These are phyloP conservation scores for Theristicus caerulescens DNA, from an alignment of 2,113 vertebrate genomes.

Conservation along the genomic window DNA sequence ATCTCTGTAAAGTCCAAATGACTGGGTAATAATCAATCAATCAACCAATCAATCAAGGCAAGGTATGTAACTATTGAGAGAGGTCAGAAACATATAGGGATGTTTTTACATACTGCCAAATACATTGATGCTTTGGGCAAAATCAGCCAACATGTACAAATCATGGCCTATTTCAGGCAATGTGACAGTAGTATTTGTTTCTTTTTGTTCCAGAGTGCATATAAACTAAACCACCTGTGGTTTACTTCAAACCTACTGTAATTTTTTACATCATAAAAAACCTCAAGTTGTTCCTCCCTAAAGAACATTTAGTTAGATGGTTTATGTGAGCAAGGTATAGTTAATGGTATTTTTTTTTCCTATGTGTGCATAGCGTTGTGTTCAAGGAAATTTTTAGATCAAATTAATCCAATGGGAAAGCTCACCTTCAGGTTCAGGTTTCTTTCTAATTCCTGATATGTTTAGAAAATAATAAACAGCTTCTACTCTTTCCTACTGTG, in stretches of 20 bases:
- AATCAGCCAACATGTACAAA: not conserved
- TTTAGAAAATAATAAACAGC: not conserved
- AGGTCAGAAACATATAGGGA: not conserved
- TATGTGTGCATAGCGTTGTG: not conserved
- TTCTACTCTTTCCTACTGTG: not conserved
- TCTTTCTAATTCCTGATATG: not conserved
- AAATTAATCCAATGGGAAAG: not conserved
- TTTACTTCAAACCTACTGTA: not conserved
- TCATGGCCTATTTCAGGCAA: not conserved
- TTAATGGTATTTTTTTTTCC: not conserved
- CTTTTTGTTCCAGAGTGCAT: not conserved
- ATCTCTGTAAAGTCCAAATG: not conserved
- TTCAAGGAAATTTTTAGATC: not conserved
- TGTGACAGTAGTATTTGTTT: not conserved
- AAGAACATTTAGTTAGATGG: not conserved
- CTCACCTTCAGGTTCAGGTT: not conserved
- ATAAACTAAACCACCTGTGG: not conserved
- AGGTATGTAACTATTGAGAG: not conserved
- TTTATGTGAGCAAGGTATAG: not conserved
- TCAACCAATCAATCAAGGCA: not conserved
- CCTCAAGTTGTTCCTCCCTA: not conserved
- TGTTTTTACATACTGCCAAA: not conserved
- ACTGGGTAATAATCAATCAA: not conserved
- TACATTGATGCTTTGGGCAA: not conserved
- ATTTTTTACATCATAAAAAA: not conserved